Evolutionary conservation across 2,797 vertebrate species (phyloP).

Genomic region (Lindbergichthys nudifrons): DNA sequence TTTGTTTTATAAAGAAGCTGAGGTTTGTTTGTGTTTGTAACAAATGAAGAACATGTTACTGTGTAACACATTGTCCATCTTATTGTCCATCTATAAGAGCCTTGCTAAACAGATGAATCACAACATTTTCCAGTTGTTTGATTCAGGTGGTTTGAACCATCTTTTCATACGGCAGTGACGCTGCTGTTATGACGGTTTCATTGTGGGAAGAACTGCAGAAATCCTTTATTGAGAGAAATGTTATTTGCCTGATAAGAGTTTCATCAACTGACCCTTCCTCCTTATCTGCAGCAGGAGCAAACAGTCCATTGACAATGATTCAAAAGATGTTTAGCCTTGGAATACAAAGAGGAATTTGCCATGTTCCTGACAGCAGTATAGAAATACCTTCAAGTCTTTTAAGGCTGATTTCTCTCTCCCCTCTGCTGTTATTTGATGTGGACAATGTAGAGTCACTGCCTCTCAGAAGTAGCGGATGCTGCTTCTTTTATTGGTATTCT

Average conservation of each 20-base stretch:
- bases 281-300: not conserved
- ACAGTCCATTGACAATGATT: not conserved
- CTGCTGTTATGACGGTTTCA: not conserved
- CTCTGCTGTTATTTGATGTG: not conserved
- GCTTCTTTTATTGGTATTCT: slow-evolving; percentile 33
- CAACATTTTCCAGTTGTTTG: too few species aligned
- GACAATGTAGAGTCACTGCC: not conserved
- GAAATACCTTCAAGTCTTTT: slow-evolving; percentile 22
- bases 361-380: slow-evolving; percentile 3
- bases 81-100: not conserved
- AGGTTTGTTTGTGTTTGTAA: slow-evolving; percentile 30
- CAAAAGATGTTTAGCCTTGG: slow-evolving; percentile 8
- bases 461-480: slow-evolving; percentile 12
- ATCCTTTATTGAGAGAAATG: not conserved
- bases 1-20: slow-evolving; percentile 14
- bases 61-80: slow-evolving; percentile 48
- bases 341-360: slow-evolving; percentile 13
- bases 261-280: not conserved
- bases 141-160: not conserved
- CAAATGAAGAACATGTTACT: too few species aligned
- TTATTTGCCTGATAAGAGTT: not conserved
- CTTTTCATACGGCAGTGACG: not conserved
- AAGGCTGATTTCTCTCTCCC: slow-evolving; percentile 16
- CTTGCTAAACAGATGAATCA: not conserved
- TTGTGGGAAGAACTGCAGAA: not conserved